Percentiles rank a stretch among this genome's conserved stretches.
phyloP scores from a whole-genome alignment of 2,797 vertebrate species.

The Parauchenoglanis punctatus region DNA sequence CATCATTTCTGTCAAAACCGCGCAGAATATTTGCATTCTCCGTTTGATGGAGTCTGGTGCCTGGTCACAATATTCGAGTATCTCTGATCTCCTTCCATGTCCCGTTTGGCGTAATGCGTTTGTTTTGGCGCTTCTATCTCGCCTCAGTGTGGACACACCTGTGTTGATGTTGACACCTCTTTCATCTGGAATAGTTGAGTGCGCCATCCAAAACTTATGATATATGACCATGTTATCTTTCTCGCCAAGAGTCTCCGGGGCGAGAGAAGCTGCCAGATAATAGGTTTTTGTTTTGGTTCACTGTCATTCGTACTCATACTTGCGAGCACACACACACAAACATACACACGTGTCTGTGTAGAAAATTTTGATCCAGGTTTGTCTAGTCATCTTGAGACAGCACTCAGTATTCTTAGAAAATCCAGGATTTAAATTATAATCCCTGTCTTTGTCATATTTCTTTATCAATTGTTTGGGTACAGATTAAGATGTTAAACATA shows the following conservation, averaged over 20 bases:
- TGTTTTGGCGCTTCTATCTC: constrained; percentile 11
- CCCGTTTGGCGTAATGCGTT: constrained; percentile 3
- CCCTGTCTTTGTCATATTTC: constrained; percentile 36
- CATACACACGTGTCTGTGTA: background rate
- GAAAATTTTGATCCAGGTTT: constrained; percentile 38
- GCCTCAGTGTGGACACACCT: constrained; percentile 41
- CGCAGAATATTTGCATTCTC: constrained; percentile 1
- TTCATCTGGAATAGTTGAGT: constrained; percentile 26
- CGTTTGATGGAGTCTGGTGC: background rate
- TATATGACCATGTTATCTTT: constrained; percentile 39
- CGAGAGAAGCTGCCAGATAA: constrained; percentile 12
- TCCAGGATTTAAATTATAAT: constrained; percentile 47
- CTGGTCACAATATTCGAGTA: background rate
- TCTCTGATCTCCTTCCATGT: constrained; percentile 2
- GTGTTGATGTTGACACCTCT: constrained; percentile 53
- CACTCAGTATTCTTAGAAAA: constrained; percentile 26
- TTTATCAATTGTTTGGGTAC: constrained; percentile 30
- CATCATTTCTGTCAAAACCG: background rate
- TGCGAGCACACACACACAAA: constrained; percentile 25
- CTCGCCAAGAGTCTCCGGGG: constrained; percentile 20
- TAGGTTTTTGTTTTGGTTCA: constrained; percentile 13
- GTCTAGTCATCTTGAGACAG: background rate
- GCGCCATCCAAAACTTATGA: constrained; percentile 26
- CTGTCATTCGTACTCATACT: constrained; percentile 27
- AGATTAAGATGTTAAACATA: constrained; percentile 40